Evolutionary conservation across 2,888 invertebrate species (phyloP).

Genomic region (Dioctria rufipes): DNA sequence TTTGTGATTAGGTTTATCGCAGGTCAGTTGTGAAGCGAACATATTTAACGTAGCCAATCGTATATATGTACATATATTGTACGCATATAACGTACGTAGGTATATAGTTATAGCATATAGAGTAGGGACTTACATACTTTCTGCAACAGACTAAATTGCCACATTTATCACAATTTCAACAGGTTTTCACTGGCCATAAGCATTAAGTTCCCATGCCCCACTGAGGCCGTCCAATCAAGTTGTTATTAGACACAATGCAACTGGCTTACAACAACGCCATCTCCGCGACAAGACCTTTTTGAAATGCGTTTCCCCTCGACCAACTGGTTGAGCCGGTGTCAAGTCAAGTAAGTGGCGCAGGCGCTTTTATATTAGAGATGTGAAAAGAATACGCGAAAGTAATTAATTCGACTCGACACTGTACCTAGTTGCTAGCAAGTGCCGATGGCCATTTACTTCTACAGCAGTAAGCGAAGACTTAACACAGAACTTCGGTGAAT

Average conservation of each 20-base stretch:
- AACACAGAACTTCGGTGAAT: not conserved
- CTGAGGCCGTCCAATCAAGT: conserved; percentile 3
- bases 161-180: conserved; percentile 14
- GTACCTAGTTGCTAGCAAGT: not conserved
- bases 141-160: not conserved
- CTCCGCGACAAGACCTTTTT: not conserved
- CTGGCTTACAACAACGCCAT: conserved; percentile 1
- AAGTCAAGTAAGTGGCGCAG: conserved; percentile 50
- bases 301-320: conserved; percentile 20
- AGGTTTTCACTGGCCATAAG: conserved; percentile 2
- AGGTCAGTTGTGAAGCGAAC: conserved; percentile 5
- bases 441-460: not conserved
- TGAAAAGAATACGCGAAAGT: conserved; percentile 52
- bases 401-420: conserved; percentile 50
- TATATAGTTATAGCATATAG: not conserved
- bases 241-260: conserved; percentile 38
- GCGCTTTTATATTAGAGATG: conserved; percentile 41
- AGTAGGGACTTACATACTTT: not conserved
- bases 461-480: not conserved
- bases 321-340: conserved; percentile 50
- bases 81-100: not conserved
- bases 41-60: not conserved
- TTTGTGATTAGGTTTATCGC: conserved; percentile 18
- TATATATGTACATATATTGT: not conserved
- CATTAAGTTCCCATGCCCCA: conserved; percentile 37